phyloP scores from a whole-genome alignment of 2,888 invertebrate genomes.

The Hirtodrosophila alboralis region DNA sequence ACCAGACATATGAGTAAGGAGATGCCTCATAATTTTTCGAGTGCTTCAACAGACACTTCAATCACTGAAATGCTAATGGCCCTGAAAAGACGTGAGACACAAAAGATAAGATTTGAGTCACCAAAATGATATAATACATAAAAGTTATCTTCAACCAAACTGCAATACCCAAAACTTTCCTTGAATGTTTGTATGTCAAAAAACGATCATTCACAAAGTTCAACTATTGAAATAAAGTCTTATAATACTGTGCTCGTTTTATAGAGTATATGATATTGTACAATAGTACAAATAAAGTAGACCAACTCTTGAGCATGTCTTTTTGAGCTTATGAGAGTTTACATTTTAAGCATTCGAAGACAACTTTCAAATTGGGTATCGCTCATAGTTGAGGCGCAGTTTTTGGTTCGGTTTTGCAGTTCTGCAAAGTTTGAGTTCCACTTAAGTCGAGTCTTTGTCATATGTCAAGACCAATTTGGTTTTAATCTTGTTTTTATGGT shows the following conservation, averaged over 20 bases:
- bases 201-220: too few species aligned
- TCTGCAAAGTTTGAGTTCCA: too few species aligned
- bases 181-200: too few species aligned
- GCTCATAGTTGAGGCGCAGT: conserved; percentile 19
- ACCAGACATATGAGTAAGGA: conserved; percentile 10
- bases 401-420: conserved; percentile 10
- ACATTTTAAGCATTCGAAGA: conserved; percentile 2
- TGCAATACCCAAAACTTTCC: background rate
- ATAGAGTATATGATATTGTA: too few species aligned
- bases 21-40: conserved; percentile 15
- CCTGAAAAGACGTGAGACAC: conserved; percentile 31
- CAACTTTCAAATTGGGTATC: conserved; percentile 64
- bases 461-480: conserved; percentile 31
- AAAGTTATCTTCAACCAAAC: conserved; percentile 9
- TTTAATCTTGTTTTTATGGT: conserved; percentile 41
- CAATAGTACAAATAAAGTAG: background rate
- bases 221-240: too few species aligned
- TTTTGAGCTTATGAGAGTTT: too few species aligned
- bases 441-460: conserved; percentile 27
- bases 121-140: conserved; percentile 16
- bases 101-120: conserved; percentile 34
- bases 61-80: conserved; percentile 40
- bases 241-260: too few species aligned
- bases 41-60: conserved; percentile 19
- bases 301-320: conserved; percentile 1